phyloP scores from a whole-genome alignment of 2,888 invertebrate species.

The Pammene aurita region DNA sequence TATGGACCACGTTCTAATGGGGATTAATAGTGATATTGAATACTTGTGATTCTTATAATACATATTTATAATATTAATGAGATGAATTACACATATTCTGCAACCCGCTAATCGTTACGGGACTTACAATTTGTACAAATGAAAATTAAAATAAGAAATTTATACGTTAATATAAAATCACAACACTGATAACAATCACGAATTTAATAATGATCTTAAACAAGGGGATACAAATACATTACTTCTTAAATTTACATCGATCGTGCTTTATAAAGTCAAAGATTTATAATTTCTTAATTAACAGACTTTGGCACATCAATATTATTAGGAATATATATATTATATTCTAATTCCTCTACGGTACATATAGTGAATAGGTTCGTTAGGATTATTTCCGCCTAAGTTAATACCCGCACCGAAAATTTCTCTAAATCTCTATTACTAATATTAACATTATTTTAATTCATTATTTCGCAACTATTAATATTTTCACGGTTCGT shows the following conservation, averaged over 20 bases:
- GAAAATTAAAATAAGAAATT: constrained; percentile 45
- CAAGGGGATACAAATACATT: constrained; percentile 56
- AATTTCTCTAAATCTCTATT: constrained; percentile 33
- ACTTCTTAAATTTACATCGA: constrained; percentile 45
- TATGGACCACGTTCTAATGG: constrained; percentile 81
- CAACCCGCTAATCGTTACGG: constrained; percentile 50
- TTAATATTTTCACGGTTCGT: neutral
- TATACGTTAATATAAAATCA: constrained; percentile 53
- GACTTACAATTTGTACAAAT: constrained; percentile 53
- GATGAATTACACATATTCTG: constrained; percentile 47
- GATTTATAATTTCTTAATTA: constrained; percentile 50
- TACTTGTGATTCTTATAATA: constrained; percentile 44
- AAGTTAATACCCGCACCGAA: constrained; percentile 30
- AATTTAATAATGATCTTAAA: constrained; percentile 44
- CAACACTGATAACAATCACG: constrained; percentile 64
- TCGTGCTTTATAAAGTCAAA: constrained; percentile 55
- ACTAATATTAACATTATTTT: constrained; percentile 14
- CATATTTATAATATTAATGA: constrained; percentile 48
- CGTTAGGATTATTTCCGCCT: constrained; percentile 33
- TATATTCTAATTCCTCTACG: constrained; percentile 28
- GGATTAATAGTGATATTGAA: constrained; percentile 51
- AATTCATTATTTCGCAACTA: constrained; percentile 1
- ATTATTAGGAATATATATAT: constrained; percentile 61
- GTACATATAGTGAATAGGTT: constrained; percentile 21
- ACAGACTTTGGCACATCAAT: constrained; percentile 61